phyloP scores from a whole-genome alignment of 2,113 vertebrate genomes.

The Pristiophorus japonicus region DNA sequence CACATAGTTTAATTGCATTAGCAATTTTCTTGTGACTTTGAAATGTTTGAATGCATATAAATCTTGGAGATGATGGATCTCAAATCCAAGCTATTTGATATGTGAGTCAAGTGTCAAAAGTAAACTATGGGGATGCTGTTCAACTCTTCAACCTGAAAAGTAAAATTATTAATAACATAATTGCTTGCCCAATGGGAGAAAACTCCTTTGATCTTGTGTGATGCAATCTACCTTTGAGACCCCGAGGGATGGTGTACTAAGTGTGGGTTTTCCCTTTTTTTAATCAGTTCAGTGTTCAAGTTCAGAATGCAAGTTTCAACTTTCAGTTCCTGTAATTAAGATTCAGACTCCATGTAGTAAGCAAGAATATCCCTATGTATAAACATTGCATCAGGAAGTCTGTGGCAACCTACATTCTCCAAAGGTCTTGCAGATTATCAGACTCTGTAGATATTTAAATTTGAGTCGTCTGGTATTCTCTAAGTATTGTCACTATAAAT shows the following conservation, averaged over 20 bases:
- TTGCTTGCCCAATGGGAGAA: neutral
- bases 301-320: neutral
- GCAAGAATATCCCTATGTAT: neutral
- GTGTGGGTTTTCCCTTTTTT: neutral
- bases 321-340: constrained; percentile 27
- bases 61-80: neutral
- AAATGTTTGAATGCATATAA: neutral
- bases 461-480: neutral
- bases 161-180: neutral
- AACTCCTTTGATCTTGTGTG: neutral
- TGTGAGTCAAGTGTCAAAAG: neutral
- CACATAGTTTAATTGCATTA: neutral
- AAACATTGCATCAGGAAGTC: neutral
- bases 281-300: constrained; percentile 14
- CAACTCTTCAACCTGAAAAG: neutral
- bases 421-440: neutral
- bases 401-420: neutral
- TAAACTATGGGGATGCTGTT: neutral
- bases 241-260: neutral
- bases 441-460: neutral
- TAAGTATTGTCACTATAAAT: neutral
- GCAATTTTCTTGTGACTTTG: neutral
- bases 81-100: neutral
- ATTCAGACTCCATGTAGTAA: neutral
- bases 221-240: constrained; percentile 3